Base-by-base conservation (phyloP, 2,113 vertebrate genomes). In the Vimba vimba region DNA sequence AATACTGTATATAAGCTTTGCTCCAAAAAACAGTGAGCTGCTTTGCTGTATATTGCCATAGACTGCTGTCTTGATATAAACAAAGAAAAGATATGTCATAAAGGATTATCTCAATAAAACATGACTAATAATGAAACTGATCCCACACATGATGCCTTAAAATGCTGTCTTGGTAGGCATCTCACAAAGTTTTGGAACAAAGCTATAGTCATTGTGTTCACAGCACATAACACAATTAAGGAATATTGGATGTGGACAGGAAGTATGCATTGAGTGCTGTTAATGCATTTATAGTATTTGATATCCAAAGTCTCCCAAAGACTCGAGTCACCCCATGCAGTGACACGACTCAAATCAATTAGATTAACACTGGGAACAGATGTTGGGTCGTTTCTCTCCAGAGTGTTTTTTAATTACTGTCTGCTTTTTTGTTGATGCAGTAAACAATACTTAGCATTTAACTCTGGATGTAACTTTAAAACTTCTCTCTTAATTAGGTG, bases 361-460 rank as follows among this genome's bases (percentile, higher is more conserved):
- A 79, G 55, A 85, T 87, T 74, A 83, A 85, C 86, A 75, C 76
- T 80, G 60, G 27, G 68, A 87, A 84, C 82, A 87, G 86, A 87
- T 87, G 86, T 84, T 85, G 66, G 52, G 69, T 69, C 86, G 57
- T 84, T 13, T 74, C 69, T 85, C 71, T 85, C 78, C 39, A 9
- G 39, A 85, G 86, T 73, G 76, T 79, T 74, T 86, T 86, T 87
- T 87, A 87, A 87, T 87, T 85, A 87, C 86, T 73, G 47, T 69
- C 60, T 82, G 47, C 15, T 33, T 75, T 59, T 64, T 83, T 57
- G 79, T 52, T 39, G 59, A 60, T 27, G 80, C 60, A 55, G 59
- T 73, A 83, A 33, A 74, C 85, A 62, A 82, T 82, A 75, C 69
- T 73, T 82, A 62, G 50, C 80, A 66, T 57, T 71, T 59, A 73